These are phyloP conservation scores for Rhegmatorhina hoffmannsi DNA, from an alignment of 2,113 vertebrate species.

Conservation along the genomic window DNA sequence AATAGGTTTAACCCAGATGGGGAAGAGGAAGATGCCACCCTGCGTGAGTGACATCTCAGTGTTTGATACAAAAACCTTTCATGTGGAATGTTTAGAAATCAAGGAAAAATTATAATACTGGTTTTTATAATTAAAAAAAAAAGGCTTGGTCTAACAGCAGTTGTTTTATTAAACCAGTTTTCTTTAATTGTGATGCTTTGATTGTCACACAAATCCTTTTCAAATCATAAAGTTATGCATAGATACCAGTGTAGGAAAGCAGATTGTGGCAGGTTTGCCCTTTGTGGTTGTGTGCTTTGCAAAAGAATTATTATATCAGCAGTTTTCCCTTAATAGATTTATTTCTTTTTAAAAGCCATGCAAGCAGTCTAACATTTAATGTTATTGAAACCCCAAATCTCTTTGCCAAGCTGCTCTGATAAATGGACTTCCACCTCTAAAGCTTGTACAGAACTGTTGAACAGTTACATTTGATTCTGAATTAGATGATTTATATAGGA, in stretches of 20 bases:
- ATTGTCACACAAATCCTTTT: slow-evolving; percentile 57
- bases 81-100: slow-evolving; percentile 66
- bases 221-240: slow-evolving; percentile 50
- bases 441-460: slow-evolving; percentile 71
- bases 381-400: slow-evolving; percentile 65
- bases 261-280: slow-evolving; percentile 63
- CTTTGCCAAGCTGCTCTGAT: slow-evolving; percentile 71
- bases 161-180: slow-evolving; percentile 69
- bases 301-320: slow-evolving; percentile 57
- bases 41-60: slow-evolving; percentile 82
- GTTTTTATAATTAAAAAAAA: slow-evolving; percentile 51
- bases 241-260: slow-evolving; percentile 65
- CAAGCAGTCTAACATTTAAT: slow-evolving; percentile 66
- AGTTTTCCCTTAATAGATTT: slow-evolving; percentile 66
- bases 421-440: slow-evolving; percentile 55
- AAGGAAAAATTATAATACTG: slow-evolving; percentile 41
- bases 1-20: slow-evolving; percentile 88
- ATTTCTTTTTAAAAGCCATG: slow-evolving; percentile 71
- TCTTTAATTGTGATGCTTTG: slow-evolving; percentile 66
- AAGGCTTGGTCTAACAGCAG: slow-evolving; percentile 63
- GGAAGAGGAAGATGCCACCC: slow-evolving; percentile 83
- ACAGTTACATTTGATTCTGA: slow-evolving; percentile 63
- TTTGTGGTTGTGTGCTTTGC: slow-evolving; percentile 73
- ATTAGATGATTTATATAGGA: slow-evolving; percentile 70
- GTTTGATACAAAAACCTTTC: slow-evolving; percentile 39